Evolutionary conservation across 2,888 invertebrate species (phyloP).

Genomic region (Oscheius sp.): DNA sequence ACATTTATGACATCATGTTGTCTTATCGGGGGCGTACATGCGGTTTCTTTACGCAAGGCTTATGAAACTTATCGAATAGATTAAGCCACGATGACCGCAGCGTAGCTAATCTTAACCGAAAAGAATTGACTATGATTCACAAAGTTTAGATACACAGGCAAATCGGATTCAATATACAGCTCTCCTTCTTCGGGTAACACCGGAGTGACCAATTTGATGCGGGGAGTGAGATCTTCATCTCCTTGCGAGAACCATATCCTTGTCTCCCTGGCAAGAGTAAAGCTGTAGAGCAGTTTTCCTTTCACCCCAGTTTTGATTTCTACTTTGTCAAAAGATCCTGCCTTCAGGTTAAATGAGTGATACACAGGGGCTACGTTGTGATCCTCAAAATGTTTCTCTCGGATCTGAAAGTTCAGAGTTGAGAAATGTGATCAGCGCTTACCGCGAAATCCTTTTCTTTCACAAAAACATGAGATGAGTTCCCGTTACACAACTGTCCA

Average conservation of each 20-base stretch:
- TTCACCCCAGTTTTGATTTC: slow-evolving; percentile 17
- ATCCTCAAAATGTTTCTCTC: background rate
- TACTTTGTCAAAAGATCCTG: slow-evolving; percentile 3
- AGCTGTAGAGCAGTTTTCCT: slow-evolving; percentile 30
- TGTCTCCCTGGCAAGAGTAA: slow-evolving; percentile 37
- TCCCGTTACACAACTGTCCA: slow-evolving; percentile 26
- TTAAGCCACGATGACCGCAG: slow-evolving; percentile 6
- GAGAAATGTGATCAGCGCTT: background rate
- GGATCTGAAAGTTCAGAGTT: background rate
- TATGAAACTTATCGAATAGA: slow-evolving; percentile 2
- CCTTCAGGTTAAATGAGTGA: background rate
- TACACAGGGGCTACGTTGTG: slow-evolving; percentile 1
- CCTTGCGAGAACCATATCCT: slow-evolving; percentile 43
- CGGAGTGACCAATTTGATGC: slow-evolving; percentile 38
- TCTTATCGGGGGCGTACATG: no score
- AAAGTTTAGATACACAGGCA: background rate
- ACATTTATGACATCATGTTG: no score
- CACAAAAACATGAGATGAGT: background rate
- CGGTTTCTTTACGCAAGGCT: slow-evolving; percentile 3
- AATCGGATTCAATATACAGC: background rate
- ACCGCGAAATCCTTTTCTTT: slow-evolving; percentile 21
- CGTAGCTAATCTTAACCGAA: slow-evolving; percentile 18
- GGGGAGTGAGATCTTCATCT: slow-evolving; percentile 39
- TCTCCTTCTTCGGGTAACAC: slow-evolving; percentile 38
- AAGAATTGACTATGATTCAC: slow-evolving; percentile 25